phyloP scores from a whole-genome alignment of 2,113 vertebrate genomes.

The Chloropsis hardwickii region DNA sequence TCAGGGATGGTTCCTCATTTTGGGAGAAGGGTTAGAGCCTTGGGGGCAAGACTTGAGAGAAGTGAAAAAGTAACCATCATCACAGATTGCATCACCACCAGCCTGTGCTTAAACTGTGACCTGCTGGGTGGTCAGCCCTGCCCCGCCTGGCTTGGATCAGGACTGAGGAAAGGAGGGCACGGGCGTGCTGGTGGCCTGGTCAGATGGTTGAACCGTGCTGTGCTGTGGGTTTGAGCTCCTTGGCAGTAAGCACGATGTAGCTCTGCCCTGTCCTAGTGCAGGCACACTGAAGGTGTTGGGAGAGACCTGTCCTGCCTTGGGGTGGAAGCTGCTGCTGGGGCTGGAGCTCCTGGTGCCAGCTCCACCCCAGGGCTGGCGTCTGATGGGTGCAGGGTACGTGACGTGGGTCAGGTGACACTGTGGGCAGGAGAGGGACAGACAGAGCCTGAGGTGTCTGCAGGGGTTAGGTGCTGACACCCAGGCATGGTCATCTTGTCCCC shows the following conservation, averaged over 20 bases:
- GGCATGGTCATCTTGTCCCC: neutral
- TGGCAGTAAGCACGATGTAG: rapidly evolving
- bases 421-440: neutral
- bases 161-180: neutral
- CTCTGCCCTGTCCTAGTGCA: neutral
- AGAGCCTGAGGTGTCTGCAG: neutral
- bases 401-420: rapidly evolving
- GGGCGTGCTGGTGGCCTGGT: rapidly evolving
- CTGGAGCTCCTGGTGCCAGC: rapidly evolving
- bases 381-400: neutral
- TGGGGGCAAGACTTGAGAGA: no score
- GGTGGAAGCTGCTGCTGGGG: neutral
- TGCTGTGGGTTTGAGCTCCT: neutral
- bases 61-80: neutral
- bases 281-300: neutral
- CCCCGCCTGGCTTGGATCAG: rapidly evolving
- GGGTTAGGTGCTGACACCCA: neutral
- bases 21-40: neutral
- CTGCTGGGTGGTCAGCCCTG: rapidly evolving
- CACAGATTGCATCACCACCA: neutral
- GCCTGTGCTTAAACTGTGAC: rapidly evolving
- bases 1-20: neutral
- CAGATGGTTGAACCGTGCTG: rapidly evolving
- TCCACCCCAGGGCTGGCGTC: rapidly evolving
- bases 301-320: neutral